Base-by-base conservation (phyloP, 2,113 vertebrate species). In the Paradoxurus hermaphroditus region DNA sequence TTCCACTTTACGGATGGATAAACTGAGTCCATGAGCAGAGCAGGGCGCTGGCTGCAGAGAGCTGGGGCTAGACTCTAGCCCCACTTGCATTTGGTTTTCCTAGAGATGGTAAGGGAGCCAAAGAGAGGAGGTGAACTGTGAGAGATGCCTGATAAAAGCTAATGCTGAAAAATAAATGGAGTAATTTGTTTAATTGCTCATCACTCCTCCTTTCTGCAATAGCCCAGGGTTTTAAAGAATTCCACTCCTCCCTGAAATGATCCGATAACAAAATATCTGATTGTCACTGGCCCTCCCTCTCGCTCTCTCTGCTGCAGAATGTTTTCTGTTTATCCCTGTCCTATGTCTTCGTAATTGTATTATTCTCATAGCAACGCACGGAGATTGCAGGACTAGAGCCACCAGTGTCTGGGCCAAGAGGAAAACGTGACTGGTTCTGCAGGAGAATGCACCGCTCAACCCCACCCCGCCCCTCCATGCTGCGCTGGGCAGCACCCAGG, bases 331-430 rank as follows among this genome's bases (percentile, higher is more conserved):
- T 46, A 31, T 79, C 36, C n/a, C 15, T 9, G 19, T 53, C 29
- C 86, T 68, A 89, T 27, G 49, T 87, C 95, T 84, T 87, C 39
- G 0, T 73, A 90, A 93, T 39, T 86, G 51, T 25, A 51, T 88
- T 88, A 78, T 31, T 93, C 6, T 0, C 86, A 91, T 10, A 92
- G 93, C 86, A 95, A 90, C 10, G 12, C 39, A 46, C 0, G 0
- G 73, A 25, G 5, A 46, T 7, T 21, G 46, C 16, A 56, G 81
- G 59, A 68, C 18, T 1, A 41, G 68, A 62, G 72, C 49, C 68
- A 70, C 59, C 36, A 87, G 77, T 0, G 0, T 68, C n/a, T 27
- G 81, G 46, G 34, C 12, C 19, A 7, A n/a, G 63, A 67, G 12
- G 34, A 49, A 59, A 25, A 39, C 0, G 0, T 4, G 51, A 79